Base-by-base conservation (phyloP, 2,888 invertebrate genomes). In the Drosophila mimetica region DNA sequence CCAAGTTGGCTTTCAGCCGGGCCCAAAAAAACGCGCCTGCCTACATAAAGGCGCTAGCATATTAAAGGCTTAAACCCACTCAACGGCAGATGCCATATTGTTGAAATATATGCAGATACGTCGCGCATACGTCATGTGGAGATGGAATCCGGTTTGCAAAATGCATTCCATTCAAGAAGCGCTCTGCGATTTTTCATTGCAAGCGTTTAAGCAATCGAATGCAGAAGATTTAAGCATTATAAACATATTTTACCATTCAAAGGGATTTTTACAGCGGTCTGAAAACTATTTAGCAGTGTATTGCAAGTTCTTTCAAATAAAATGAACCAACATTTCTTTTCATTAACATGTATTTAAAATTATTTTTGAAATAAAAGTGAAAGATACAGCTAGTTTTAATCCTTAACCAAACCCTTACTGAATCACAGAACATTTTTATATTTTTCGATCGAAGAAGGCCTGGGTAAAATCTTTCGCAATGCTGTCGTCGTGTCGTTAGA, bases 41-140 rank as follows among this genome's bases (percentile, higher is more conserved):
- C 55, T 63, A 41, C 47, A 80, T 69, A 74, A 72, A 72, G 73
- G 73, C 60, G 63, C 42, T 53, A 54, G 46, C 71, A 71, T 66
- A 75, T 74, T 74, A 76, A 86, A 80, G 73, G 73, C 78, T 80
- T 80, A 76, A 67, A 46, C 44, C 64, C 67, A 71, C 63, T 74
- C 76, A 66, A 74, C 71, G 67, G 64, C 69, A 63, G 75, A 64
- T 69, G 66, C 60, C 73, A 70, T 47, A 64, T 60, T 37, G 58
- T 47, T 65, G 55, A 60, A 72, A 46, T 57, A 70, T 57, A 42
- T 52, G 52, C 36, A 71, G 46, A 71, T 51, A 48, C 57, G 36
- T 57, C 32, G 53, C 41, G 55, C 37, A 67, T 67, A 55, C 67
- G 58, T 57, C 63, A 67, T 69, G 60, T 53, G 71, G 60, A 47